Evolutionary conservation across 2,888 invertebrate genomes (phyloP), one percentile per base, ranked within the genome.

Genomic region (Liodrosophila aerea): DNA sequence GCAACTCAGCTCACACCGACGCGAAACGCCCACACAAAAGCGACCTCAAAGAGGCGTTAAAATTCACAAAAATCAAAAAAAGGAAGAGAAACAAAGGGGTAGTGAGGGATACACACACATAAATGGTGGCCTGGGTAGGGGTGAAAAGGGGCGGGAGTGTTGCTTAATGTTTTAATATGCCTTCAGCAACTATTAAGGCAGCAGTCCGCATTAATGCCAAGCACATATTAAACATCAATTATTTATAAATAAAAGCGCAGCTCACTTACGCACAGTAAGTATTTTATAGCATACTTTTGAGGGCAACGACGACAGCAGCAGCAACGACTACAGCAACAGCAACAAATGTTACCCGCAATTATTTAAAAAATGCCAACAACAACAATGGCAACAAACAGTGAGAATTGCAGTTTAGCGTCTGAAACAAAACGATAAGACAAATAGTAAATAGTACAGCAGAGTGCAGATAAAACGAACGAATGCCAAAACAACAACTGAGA

Each of bases 101-200:
- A 31, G 33, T 12, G 1, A 11, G 11, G 33, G 11, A 7, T 7
- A 39, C n/a, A 8, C 15, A 36, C 3, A 36, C 15, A 13, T 15
- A 16, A 16, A 16, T 8, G 9, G 22, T 1, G 22, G 1, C 11
- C 8, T 11, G 22, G 7, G 11, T 1, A 41, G 34, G 16, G 30
- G 18, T 29, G 2, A 15, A 15, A 46, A 16, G 41, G 9, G 16
- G 13, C 22, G 29, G 43, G 45, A 34, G 30, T 40, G 47, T 53
- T 61, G 81, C 59, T 66, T 75, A 75, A 84, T 84, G 65, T 68
- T 81, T 78, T 78, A 85, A 78, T 78, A 81, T 84, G 78, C 78
- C 85, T 84, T 68, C 46, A 74, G 78, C 74, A 81, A 78, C 78
- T 78, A 84, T 78, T 78, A 78, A 84, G 69, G 62, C 22, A 22